Base-by-base conservation (phyloP, 2,113 vertebrate species). In the Lutjanus erythropterus region DNA sequence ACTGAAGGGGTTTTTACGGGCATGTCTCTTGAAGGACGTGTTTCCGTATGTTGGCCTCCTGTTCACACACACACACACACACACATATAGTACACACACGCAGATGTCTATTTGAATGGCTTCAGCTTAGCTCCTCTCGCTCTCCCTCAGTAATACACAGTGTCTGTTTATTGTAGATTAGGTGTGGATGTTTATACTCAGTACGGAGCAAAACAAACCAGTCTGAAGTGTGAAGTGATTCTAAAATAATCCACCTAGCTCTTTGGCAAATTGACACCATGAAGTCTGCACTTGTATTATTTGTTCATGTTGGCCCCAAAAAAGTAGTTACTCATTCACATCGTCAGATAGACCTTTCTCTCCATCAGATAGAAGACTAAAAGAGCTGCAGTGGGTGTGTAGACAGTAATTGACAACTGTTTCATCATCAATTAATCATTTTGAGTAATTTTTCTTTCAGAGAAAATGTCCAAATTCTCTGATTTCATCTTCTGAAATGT, bases 161-260 rank as follows among this genome's bases (percentile, higher is more conserved):
- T 90, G 84, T 86, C 75, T 90, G 86, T 92, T 93, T 93, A 90
- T 92, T 92, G 85, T 87, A 84, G 87, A 80, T 85, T 87, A 92
- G 75, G 68, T 86, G 84, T 84, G 67, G 78, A 86, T 84, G 84
- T 92, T 90, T 92, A 87, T 78, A 75, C 60, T 84, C 67, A 81
- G 44, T 4, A 16, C 18, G 18, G 82, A 82, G 85, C 60, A 81
- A 89, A 93, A 89, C 91, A 91, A 93, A 92, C 89, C 47, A n/a
- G 59, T 33, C 64, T 61, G 52, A 86, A 91, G 91, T 93, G 91
- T 84, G 86, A 92, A 78, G 81, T 86, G 85, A 75, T 90, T 88
- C 59, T 81, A 71, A 87, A 90, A 91, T 89, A 90, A 93, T 89
- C 82, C 75, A 66, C 35, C 61, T 1, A 39, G 42, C 56, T 68